Conservation (phyloP, 2,797 vertebrate species). For the Sebastes kiyomatsui region DNA sequence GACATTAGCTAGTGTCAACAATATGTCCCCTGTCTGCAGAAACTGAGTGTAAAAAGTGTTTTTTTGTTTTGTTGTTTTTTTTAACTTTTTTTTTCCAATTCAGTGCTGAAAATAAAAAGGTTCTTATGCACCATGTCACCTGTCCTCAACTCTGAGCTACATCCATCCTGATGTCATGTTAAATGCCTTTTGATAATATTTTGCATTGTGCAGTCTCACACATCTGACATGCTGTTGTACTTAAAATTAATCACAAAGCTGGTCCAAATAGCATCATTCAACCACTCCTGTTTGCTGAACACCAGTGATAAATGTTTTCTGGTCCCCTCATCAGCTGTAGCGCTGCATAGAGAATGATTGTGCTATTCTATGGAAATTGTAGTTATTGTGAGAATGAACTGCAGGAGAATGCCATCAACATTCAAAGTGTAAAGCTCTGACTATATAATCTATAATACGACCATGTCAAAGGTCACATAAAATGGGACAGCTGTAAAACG, state of each 20-base stretch:
- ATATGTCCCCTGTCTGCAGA: slow-evolving; percentile 51
- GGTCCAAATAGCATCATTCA: not conserved
- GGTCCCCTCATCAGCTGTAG: not conserved
- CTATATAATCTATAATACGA: too few relatives aligned
- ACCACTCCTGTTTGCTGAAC: not conserved
- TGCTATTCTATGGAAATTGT: not conserved
- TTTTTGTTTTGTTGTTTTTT: slow-evolving; percentile 9
- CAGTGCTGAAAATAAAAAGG: slow-evolving; percentile 73
- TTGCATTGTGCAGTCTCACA: not conserved
- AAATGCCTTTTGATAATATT: not conserved
- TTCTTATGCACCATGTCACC: slow-evolving; percentile 41
- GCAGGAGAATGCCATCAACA: not conserved
- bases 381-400: not conserved
- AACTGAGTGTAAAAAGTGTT: slow-evolving; percentile 60
- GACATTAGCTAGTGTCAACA: slow-evolving; percentile 54
- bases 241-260: not conserved
- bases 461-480: too few relatives aligned
- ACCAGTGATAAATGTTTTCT: not conserved
- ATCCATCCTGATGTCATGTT: not conserved
- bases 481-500: too few relatives aligned
- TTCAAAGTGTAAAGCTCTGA: not conserved
- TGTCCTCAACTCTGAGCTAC: not conserved
- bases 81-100: slow-evolving; percentile 63
- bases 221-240: not conserved
- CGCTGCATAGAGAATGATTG: not conserved